These are phyloP conservation scores for Eurytoma adleriae DNA, from an alignment of 2,888 invertebrate species.

Conservation along the genomic window DNA sequence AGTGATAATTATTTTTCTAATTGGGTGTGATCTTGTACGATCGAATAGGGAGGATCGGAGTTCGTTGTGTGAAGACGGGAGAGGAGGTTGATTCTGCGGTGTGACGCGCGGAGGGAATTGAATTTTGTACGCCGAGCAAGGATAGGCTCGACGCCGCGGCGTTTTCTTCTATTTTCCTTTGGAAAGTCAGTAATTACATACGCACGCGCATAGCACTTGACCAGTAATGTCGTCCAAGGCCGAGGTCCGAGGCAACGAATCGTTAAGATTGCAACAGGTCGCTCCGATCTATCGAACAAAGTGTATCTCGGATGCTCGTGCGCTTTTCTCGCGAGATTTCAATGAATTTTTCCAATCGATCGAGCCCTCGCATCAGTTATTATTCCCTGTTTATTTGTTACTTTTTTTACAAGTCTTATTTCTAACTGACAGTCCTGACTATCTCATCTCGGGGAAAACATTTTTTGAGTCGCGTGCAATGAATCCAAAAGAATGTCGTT, in stretches of 20 bases:
- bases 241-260: background rate
- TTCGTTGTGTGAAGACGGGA: too few relatives aligned
- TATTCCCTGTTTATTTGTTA: background rate
- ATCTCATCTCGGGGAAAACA: too few relatives aligned
- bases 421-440: background rate
- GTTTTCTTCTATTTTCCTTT: background rate
- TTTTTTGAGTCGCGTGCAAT: too few relatives aligned
- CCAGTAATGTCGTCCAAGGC: conserved; percentile 30
- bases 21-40: too few relatives aligned
- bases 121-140: background rate
- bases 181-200: background rate
- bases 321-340: background rate
- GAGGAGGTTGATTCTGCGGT: background rate
- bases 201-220: background rate
- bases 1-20: too few relatives aligned
- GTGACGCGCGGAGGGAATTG: background rate
- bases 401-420: background rate
- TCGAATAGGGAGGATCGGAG: too few relatives aligned
- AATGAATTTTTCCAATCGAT: background rate
- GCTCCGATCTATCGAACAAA: conserved; percentile 10
- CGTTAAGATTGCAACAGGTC: conserved; percentile 39
- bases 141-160: conserved; percentile 1
- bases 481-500: background rate
- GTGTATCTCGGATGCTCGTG: conserved; percentile 1
- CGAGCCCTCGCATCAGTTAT: background rate